Base-by-base conservation (phyloP, 1,140 invertebrate species). In the Cotesia typhae region DNA sequence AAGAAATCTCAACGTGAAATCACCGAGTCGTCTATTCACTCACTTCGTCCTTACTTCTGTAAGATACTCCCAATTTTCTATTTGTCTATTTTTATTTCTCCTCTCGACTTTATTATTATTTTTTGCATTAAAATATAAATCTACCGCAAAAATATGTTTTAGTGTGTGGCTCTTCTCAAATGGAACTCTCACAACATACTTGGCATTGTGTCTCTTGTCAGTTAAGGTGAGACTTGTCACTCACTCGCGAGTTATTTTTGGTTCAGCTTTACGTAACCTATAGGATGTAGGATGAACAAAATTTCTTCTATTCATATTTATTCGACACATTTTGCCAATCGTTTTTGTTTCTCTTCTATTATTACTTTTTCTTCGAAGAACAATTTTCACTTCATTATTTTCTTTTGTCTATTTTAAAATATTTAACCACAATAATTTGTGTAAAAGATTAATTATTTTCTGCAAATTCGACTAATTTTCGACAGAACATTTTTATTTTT, bases 201-300 rank as follows among this genome's bases (percentile, higher is more conserved):
- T 55, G 71, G 67, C 71, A 73, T 73, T 73, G 80, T 77, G 75
- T 70, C 76, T 78, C 70, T 68, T 73, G 74, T 77, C 71, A 78
- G 76, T 73, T 70, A 67, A 78, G 77, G 80, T 77, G 74, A 72
- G 70, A 76, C 75, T 80, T 83, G 83, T 84, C 83, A 83, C 80
- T 85, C 84, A 85, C 53, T 80, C 75, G 68, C 51, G 28, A 61
- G 78, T 73, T 85, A 85, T 84, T 84, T 84, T 83, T 74, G 79
- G 80, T 72, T 67, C 70, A 52, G 20, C 79, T 55, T 84, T 84
- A 79, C 79, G 76, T 80, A 84, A 84, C 78, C 73, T 68, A 9
- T 9, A 20, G 57, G 57, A 47, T 47, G 41, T 47, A 47, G 41
- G 41, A 47, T 47, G 5, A 47, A 47, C 6, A 47, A 47, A 47